phyloP scores from a whole-genome alignment of 2,888 invertebrate species.

The Erebia aethiops region DNA sequence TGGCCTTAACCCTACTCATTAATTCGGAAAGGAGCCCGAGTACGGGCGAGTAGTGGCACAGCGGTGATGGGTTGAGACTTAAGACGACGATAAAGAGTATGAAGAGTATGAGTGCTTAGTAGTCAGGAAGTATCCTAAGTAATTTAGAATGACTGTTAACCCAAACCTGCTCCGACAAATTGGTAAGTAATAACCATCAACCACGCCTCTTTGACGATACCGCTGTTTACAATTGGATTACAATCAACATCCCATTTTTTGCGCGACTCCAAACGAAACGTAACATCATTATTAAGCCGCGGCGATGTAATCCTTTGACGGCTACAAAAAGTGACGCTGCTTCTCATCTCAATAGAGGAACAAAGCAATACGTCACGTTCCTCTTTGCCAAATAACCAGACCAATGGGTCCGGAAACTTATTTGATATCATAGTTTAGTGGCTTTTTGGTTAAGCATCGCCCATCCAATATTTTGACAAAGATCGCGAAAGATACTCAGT shows the following conservation, averaged over 20 bases:
- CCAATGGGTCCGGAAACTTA: background rate
- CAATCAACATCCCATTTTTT: slow-evolving; percentile 21
- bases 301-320: slow-evolving; percentile 22
- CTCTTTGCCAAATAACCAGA: background rate
- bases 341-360: background rate
- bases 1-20: no score
- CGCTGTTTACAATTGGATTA: slow-evolving; percentile 26
- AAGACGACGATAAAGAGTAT: no score
- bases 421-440: no score
- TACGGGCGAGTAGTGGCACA: no score
- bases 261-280: slow-evolving; percentile 2
- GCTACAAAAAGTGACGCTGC: slow-evolving; percentile 10
- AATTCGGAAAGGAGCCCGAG: no score
- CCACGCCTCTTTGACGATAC: slow-evolving; percentile 22
- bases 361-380: background rate
- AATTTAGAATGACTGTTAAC: background rate
- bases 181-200: slow-evolving; percentile 6
- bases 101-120: no score
- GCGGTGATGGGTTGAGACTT: no score
- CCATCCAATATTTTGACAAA: no score
- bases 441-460: no score
- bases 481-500: no score
- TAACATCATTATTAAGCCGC: slow-evolving; percentile 22
- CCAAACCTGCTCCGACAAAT: slow-evolving; percentile 8
- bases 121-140: background rate